These are phyloP conservation scores for Lymantria dispar DNA, from an alignment of 2,888 invertebrate genomes.

Conservation along the genomic window DNA sequence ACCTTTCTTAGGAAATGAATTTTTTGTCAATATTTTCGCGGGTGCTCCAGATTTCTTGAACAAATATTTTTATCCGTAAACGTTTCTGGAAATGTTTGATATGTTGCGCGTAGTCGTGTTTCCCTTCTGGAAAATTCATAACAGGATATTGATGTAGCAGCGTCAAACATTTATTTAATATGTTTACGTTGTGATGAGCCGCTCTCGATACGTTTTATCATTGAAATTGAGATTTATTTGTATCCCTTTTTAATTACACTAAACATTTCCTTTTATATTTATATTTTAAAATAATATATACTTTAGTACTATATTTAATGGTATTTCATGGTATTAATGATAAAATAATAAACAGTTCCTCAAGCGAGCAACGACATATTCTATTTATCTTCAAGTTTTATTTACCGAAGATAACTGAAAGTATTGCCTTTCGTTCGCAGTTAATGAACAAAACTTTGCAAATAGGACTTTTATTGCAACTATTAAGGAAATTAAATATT, in stretches of 20 bases:
- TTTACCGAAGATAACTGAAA: no score
- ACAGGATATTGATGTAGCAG: conserved; percentile 25
- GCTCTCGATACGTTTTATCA: conserved; percentile 3
- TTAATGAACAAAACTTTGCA: no score
- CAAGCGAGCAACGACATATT: no score
- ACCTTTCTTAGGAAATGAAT: conserved; percentile 27
- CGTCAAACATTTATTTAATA: conserved; percentile 21
- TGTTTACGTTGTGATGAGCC: conserved; percentile 11
- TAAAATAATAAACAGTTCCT: no score
- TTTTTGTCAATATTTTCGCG: conserved; percentile 34
- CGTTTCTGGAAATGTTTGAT: conserved; percentile 34
- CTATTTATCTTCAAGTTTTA: no score
- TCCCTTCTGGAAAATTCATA: conserved; percentile 18
- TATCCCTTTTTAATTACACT: neutral
- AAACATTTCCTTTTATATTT: conserved; percentile 2
- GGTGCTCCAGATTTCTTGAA: conserved; percentile 30
- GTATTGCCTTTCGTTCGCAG: no score
- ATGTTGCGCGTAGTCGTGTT: conserved; percentile 17
- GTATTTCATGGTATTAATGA: no score
- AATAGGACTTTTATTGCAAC: no score
- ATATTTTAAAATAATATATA: no score
- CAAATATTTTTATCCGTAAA: conserved; percentile 37
- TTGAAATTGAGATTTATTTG: neutral
- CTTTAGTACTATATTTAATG: no score
- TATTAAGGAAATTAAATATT: no score